Evolutionary conservation across 2,113 vertebrate genomes (phyloP).

Genomic region (Plecotus auritus): DNA sequence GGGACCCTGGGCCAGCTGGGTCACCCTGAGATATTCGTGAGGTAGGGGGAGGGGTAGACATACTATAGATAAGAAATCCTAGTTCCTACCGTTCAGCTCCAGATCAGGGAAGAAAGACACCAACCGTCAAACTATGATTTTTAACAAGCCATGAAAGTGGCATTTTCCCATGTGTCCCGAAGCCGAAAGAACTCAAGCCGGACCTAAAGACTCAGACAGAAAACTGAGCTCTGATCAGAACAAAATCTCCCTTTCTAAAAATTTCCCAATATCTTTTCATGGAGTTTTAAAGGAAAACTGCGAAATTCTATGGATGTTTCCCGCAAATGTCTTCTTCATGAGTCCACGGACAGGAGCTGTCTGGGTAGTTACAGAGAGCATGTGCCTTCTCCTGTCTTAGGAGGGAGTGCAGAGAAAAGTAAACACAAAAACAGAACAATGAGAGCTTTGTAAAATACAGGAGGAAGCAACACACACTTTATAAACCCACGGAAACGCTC

Average conservation of each 20-base stretch:
- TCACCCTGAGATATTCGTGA: neutral
- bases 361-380: neutral
- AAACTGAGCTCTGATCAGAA: neutral
- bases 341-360: neutral
- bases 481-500: neutral
- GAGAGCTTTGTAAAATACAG: neutral
- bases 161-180: neutral
- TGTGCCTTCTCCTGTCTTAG: neutral
- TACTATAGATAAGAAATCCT: neutral
- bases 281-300: neutral
- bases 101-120: neutral
- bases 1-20: rapidly evolving
- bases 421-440: neutral
- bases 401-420: neutral
- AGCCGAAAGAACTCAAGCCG: neutral
- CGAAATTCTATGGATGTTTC: neutral
- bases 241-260: neutral
- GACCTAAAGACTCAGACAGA: neutral
- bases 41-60: rapidly evolving
- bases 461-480: neutral
- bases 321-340: neutral
- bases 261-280: neutral
- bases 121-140: neutral
- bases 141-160: neutral
- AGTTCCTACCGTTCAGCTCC: neutral